Evolutionary conservation across 2,888 invertebrate genomes (phyloP).

Genomic region (Geophilus truncorum): DNA sequence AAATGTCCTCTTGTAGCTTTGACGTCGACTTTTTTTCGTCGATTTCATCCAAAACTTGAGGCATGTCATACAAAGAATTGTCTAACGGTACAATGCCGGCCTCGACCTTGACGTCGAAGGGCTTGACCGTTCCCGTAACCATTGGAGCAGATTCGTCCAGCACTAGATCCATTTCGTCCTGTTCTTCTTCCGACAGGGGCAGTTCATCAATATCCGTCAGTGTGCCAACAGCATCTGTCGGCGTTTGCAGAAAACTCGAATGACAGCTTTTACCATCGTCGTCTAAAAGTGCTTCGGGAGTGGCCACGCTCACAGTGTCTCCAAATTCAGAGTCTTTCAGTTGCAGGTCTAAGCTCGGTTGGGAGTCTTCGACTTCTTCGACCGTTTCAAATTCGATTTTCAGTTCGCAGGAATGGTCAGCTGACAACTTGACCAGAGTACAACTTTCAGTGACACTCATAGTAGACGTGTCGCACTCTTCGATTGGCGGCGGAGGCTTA

Average conservation of each 20-base stretch:
- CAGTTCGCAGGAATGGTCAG: background rate
- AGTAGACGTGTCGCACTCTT: background rate
- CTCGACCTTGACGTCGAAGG: background rate
- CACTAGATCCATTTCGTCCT: background rate
- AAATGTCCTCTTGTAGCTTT: background rate
- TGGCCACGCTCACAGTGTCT: background rate
- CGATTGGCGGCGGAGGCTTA: background rate
- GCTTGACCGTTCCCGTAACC: background rate
- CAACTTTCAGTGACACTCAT: background rate
- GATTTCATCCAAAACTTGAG: too few relatives aligned
- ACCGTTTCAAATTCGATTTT: background rate
- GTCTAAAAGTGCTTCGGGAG: background rate
- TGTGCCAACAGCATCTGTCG: slow-evolving; percentile 28
- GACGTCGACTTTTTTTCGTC: background rate
- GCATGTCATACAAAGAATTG: background rate
- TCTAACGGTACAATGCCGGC: background rate
- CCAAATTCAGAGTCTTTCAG: background rate
- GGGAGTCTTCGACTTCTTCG: background rate
- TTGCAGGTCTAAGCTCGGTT: background rate
- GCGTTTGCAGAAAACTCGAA: slow-evolving; percentile 31
- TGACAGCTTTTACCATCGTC: slow-evolving; percentile 8
- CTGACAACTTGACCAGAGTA: background rate
- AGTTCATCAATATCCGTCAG: slow-evolving; percentile 32
- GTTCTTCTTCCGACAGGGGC: slow-evolving; percentile 31
- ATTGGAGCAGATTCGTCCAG: background rate